A percentile compares a stretch with the other conserved stretches of the same genome.
These are phyloP conservation scores for Metacarcinus magister DNA, from an alignment of 2,888 invertebrate species.

Conservation along the genomic window DNA sequence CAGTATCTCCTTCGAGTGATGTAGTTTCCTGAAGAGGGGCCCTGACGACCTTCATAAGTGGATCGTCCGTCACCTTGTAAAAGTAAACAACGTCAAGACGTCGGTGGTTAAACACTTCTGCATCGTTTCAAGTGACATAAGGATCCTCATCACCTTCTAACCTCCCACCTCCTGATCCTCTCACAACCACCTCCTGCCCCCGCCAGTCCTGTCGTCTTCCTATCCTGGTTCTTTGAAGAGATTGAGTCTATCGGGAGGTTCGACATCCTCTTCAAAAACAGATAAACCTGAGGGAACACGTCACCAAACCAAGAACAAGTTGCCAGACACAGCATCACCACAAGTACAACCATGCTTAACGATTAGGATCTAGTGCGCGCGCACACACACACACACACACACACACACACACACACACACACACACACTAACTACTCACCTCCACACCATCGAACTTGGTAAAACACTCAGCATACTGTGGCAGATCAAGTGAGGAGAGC, in stretches of 20 bases:
- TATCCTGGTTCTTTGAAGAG: not conserved
- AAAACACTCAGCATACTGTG: constrained; percentile 87
- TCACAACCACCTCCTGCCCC: not conserved
- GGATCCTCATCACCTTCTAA: not conserved
- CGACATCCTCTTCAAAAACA: not conserved
- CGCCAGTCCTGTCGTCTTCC: not conserved
- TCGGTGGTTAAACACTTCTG: constrained; percentile 7
- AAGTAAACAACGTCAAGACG: not conserved
- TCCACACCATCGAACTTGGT: constrained; percentile 87
- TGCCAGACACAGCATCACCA: not conserved
- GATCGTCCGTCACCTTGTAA: not conserved
- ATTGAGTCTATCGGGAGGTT: not conserved
- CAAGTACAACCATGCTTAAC: no score
- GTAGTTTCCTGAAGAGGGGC: not conserved
- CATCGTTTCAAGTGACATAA: not conserved
- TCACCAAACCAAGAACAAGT: not conserved
- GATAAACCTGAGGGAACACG: not conserved
- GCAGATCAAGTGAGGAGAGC: constrained; percentile 88
- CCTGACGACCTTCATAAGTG: not conserved
- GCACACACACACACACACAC: no score
- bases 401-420: no score
- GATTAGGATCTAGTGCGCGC: no score
- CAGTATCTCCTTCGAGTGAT: not conserved
- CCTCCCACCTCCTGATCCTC: not conserved
- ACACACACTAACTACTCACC: constrained; percentile 83